Evolutionary conservation across 2,113 vertebrate genomes (phyloP).

Genomic region (Suncus etruscus): DNA sequence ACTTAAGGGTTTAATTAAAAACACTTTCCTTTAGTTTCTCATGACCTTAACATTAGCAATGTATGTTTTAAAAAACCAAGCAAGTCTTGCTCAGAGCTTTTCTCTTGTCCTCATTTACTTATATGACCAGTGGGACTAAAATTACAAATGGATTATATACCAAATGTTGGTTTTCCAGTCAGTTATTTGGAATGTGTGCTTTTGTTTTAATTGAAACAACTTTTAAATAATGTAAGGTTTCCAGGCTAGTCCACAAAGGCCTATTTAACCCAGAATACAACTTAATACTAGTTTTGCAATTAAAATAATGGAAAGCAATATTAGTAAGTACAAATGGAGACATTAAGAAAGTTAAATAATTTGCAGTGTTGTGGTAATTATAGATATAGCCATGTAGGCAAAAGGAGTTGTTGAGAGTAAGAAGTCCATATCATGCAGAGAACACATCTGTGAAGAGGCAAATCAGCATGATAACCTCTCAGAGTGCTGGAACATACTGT

Average conservation of each 20-base stretch:
- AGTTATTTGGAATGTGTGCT: slow-evolving; percentile 21
- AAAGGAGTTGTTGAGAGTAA: not conserved
- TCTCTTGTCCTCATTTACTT: not conserved
- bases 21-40: not conserved
- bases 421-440: not conserved
- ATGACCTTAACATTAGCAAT: not conserved
- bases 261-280: slow-evolving; percentile 28
- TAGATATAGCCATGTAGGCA: not conserved
- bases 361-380: not conserved
- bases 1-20: not conserved
- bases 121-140: not conserved
- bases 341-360: slow-evolving; percentile 5
- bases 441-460: not conserved
- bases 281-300: slow-evolving; percentile 9
- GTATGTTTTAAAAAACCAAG: not conserved
- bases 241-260: slow-evolving; percentile 5
- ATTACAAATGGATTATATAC: not conserved
- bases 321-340: not conserved
- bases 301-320: slow-evolving; percentile 40
- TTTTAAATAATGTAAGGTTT: slow-evolving; percentile 31
- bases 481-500: not conserved
- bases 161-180: slow-evolving; percentile 22
- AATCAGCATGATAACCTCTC: not conserved
- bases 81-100: not conserved
- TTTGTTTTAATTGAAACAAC: slow-evolving; percentile 45